Percentiles rank a stretch among this genome's conserved stretches.
Conservation (phyloP, 2,797 vertebrate species). For the Tragopan temminckii region DNA sequence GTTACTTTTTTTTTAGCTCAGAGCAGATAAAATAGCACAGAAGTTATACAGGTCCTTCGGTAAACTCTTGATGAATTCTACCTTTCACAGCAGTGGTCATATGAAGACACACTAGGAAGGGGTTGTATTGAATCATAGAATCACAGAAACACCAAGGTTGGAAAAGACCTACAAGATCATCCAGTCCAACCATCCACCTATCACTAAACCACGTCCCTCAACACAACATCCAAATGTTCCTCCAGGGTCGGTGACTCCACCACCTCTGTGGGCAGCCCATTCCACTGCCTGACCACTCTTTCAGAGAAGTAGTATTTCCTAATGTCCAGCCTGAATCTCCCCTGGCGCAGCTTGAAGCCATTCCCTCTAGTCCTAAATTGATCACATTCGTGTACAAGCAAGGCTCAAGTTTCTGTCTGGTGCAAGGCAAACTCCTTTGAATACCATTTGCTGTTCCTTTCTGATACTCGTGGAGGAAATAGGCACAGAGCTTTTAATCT, state of each 20-base stretch:
- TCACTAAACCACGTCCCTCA: too few species aligned
- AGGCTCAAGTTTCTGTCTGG: background rate
- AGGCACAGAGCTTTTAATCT: background rate
- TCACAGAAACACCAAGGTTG: too few species aligned
- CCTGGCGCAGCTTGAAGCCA: too few species aligned
- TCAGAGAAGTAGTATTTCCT: too few species aligned
- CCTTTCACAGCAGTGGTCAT: background rate
- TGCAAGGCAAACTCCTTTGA: background rate
- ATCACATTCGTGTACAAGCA: background rate
- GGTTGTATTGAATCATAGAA: background rate
- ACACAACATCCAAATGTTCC: too few species aligned
- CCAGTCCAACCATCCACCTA: too few species aligned
- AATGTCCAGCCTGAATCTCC: too few species aligned
- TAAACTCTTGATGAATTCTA: background rate
- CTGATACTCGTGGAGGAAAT: background rate
- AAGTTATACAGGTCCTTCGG: background rate
- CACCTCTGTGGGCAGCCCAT: too few species aligned
- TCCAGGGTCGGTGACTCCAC: too few species aligned
- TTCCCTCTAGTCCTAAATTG: background rate
- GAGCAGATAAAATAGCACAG: fast-evolving
- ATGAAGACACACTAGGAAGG: background rate
- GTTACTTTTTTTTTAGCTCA: background rate
- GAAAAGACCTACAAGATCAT: too few species aligned
- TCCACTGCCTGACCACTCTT: too few species aligned
- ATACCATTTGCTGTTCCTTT: background rate